Percentiles rank a stretch among this genome's conserved stretches.
These are phyloP conservation scores for Ectropis grisescens DNA, from an alignment of 1,140 invertebrate species.

Conservation along the genomic window DNA sequence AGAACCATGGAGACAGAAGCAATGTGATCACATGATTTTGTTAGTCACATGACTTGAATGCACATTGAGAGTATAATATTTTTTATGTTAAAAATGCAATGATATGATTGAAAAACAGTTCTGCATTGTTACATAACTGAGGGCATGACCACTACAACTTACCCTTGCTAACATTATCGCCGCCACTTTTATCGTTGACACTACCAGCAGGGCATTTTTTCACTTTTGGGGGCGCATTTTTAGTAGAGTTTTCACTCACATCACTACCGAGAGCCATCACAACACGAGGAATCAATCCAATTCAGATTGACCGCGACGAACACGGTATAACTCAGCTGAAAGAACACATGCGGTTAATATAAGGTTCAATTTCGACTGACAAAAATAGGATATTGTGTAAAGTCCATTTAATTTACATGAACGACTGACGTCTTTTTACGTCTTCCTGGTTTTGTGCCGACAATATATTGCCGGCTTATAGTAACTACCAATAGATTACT, in stretches of 20 bases:
- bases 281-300: conserved; percentile 66
- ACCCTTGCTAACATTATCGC: conserved; percentile 61
- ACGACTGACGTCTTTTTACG: conserved; percentile 2
- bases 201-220: conserved; percentile 58
- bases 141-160: conserved; percentile 52
- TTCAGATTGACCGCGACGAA: conserved; percentile 62
- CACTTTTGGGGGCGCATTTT: conserved; percentile 62
- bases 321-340: conserved; percentile 63
- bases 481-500: too few species aligned
- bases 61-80: conserved; percentile 19
- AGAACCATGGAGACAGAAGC: too few species aligned
- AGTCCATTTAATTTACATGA: conserved; percentile 21
- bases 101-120: conserved; percentile 15
- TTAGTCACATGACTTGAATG: conserved; percentile 39
- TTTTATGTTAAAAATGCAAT: conserved; percentile 12
- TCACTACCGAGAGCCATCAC: conserved; percentile 71
- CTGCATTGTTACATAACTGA: conserved; percentile 66
- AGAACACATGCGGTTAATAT: conserved; percentile 65
- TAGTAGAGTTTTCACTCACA: conserved; percentile 66
- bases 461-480: too few species aligned
- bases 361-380: conserved; percentile 58
- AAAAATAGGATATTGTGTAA: conserved; percentile 26
- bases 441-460: too few species aligned
- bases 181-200: conserved; percentile 48
- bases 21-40: conserved; percentile 23